Evolutionary conservation across 1,140 invertebrate species (phyloP).

Genomic region (Nasonia vitripennis): DNA sequence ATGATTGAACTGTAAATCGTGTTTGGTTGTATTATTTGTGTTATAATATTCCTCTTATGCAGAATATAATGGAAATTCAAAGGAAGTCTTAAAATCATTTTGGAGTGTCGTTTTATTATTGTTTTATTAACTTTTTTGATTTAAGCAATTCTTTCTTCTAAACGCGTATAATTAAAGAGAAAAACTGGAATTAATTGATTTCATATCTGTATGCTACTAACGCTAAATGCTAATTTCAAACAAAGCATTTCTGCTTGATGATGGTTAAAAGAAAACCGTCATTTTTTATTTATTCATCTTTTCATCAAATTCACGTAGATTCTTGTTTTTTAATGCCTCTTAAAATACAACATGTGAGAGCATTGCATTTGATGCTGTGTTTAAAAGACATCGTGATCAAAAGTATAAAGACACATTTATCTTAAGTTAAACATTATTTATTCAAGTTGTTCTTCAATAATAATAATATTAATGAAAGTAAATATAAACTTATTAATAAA

Average conservation of each 20-base stretch:
- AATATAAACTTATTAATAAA: constrained; percentile 50
- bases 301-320: neutral
- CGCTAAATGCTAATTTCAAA: neutral
- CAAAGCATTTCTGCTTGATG: constrained; percentile 2
- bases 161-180: neutral
- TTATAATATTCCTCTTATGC: constrained; percentile 64
- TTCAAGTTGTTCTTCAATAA: constrained; percentile 49
- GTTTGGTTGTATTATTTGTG: constrained; percentile 68
- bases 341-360: neutral
- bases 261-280: neutral
- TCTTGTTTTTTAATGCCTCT: neutral
- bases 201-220: neutral
- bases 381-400: constrained; percentile 43
- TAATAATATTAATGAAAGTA: constrained; percentile 46
- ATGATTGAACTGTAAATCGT: constrained; percentile 67
- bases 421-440: constrained; percentile 48
- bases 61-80: constrained; percentile 70
- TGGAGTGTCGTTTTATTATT: constrained; percentile 38
- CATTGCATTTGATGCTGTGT: constrained; percentile 28
- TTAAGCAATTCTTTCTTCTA: neutral
- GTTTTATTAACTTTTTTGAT: constrained; percentile 6
- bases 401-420: constrained; percentile 40
- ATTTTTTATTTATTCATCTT: constrained; percentile 9
- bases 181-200: neutral
- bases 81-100: constrained; percentile 29